Base-by-base conservation (phyloP, 2,888 invertebrate genomes). In the Strigamia crassipes region DNA sequence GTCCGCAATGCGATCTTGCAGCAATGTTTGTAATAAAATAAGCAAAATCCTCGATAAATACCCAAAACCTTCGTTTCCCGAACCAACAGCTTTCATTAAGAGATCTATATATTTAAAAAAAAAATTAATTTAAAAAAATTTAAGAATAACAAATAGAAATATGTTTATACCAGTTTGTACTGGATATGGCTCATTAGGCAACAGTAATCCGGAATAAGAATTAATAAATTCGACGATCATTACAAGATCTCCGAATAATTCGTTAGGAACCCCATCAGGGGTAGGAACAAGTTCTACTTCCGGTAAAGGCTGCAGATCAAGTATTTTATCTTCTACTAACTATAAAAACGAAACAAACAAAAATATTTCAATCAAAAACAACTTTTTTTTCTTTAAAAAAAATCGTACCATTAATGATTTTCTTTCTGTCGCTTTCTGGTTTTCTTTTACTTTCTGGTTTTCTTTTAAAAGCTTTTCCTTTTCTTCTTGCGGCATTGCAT, bases 181-280 rank as follows among this genome's bases (percentile, higher is more conserved):
- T 13, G 80, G 83, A 61, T 80, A 82, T 12, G 56, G 85, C 66
- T 87, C 86, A 27, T 87, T 86, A 6, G 88, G 87, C 87, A 87
- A 86, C 13, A 88, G 84, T 23, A 88, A 84, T 0, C 86, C 87
- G 56, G 85, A 84, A 84, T 87, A 89, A 83, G 87, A 86, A 81
- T 85, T 85, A 79, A 89, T 86, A 83, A 88, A 88, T 83, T 88
- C 88, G 23, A 88, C 87, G 6, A 88, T 85, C 88, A 89, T 88
- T 82, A 87, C 86, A 83, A 88, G 86, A 83, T 88, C 87, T 46
- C 89, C 88, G 85, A 88, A 88, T 81, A 86, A 82, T 73, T 87
- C 87, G 83, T 88, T 87, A 1, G 88, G 87, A 41, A 89, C 80
- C 15, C 87, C 86, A 42, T 87, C 87, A 10, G 88, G 88, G 6